Percentiles rank a stretch among this genome's conserved stretches.
phyloP scores from a whole-genome alignment of 2,113 vertebrate genomes.

The Apeltes quadracus region DNA sequence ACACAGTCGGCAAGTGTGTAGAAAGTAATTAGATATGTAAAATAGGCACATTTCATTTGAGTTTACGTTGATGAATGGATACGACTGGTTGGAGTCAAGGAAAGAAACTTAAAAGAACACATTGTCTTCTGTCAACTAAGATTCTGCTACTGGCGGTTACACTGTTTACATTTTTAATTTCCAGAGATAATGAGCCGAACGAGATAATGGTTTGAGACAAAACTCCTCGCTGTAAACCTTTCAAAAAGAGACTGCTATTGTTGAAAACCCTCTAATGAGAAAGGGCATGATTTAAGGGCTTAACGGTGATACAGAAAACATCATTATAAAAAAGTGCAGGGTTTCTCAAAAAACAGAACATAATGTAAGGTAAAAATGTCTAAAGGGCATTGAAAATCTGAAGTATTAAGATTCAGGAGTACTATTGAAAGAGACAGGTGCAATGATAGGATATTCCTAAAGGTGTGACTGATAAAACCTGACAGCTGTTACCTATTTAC shows the following conservation, averaged over 20 bases:
- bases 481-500: not conserved
- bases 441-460: too few relatives aligned
- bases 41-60: not conserved
- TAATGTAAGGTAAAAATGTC: too few relatives aligned
- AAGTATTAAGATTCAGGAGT: too few relatives aligned
- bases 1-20: not conserved
- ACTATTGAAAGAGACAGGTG: not conserved
- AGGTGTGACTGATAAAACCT: not conserved
- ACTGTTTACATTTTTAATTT: not conserved
- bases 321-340: too few relatives aligned
- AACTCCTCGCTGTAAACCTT: not conserved
- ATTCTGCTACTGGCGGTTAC: not conserved
- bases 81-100: not conserved
- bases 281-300: too few relatives aligned
- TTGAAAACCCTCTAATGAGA: not conserved
- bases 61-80: too few relatives aligned
- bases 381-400: too few relatives aligned
- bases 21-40: not conserved
- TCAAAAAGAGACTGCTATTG: not conserved
- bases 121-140: not conserved
- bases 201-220: not conserved
- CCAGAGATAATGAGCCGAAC: not conserved
- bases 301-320: too few relatives aligned
- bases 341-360: too few relatives aligned
- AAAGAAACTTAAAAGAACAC: not conserved